These are phyloP conservation scores for Knipowitschia caucasica DNA, from an alignment of 2,797 vertebrate species.

Conservation along the genomic window DNA sequence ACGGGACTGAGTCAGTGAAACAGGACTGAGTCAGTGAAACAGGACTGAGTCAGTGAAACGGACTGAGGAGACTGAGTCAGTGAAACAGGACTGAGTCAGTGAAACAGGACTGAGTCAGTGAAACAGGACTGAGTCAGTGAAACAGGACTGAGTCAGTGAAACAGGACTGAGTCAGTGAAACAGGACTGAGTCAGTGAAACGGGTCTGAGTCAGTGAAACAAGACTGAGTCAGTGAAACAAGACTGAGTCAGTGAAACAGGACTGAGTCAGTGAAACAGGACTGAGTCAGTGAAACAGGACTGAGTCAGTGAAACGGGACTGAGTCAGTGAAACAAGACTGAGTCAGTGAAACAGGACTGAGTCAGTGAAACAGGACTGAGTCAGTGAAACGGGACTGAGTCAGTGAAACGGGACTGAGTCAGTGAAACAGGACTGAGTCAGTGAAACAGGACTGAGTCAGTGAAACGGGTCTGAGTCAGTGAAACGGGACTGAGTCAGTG, in stretches of 20 bases:
- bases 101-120: slow-evolving; percentile 1
- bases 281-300: slow-evolving; percentile 4
- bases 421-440: slow-evolving; percentile 3
- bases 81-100: slow-evolving; percentile 3
- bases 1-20: slow-evolving; percentile 3
- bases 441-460: slow-evolving; percentile 2
- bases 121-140: slow-evolving; percentile 4
- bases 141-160: slow-evolving; percentile 4
- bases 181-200: slow-evolving; percentile 2
- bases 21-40: slow-evolving; percentile 2
- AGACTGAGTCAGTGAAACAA: slow-evolving; percentile 1
- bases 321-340: slow-evolving; percentile 10
- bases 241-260: slow-evolving; percentile 4
- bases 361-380: slow-evolving; percentile 2
- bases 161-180: slow-evolving; percentile 3
- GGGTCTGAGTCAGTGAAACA: slow-evolving; percentile 2
- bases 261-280: slow-evolving; percentile 4
- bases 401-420: background rate
- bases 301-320: slow-evolving; percentile 3
- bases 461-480: slow-evolving; percentile 3
- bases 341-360: slow-evolving; percentile 11
- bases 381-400: slow-evolving; percentile 1
- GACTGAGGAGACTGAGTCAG: too few species aligned
- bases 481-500: slow-evolving; percentile 1
- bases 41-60: too few species aligned